Evolutionary conservation across 1,140 invertebrate genomes (phyloP).

Genomic region (Orchestia grillus): DNA sequence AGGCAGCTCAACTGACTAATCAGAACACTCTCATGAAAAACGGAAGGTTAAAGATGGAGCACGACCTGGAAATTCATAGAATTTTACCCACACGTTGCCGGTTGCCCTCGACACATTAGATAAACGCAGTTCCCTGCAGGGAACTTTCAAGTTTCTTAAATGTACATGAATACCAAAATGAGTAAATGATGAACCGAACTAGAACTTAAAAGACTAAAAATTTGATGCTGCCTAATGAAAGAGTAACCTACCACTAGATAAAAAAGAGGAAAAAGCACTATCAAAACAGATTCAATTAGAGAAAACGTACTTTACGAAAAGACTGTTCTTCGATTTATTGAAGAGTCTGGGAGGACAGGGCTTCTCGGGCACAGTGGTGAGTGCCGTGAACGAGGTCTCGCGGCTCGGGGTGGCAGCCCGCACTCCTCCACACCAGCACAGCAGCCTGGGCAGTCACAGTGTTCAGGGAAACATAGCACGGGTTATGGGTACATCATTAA

Average conservation of each 20-base stretch:
- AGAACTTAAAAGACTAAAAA: no score
- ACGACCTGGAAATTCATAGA: neutral
- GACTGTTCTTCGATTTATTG: conserved; percentile 62
- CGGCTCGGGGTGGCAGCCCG: conserved; percentile 58
- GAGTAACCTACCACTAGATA: neutral
- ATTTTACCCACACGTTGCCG: neutral
- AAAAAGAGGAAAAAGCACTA: neutral
- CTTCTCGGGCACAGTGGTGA: conserved; percentile 64
- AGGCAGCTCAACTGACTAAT: neutral
- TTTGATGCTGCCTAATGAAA: neutral
- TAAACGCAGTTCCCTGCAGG: neutral
- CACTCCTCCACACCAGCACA: conserved; percentile 63
- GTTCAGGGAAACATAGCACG: no score
- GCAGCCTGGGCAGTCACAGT: conserved; percentile 56
- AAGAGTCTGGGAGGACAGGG: conserved; percentile 62
- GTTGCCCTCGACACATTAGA: neutral
- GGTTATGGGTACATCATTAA: no score
- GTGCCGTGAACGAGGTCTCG: conserved; percentile 59
- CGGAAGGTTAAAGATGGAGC: neutral
- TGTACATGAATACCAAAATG: neutral
- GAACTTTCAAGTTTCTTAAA: neutral
- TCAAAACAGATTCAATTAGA: neutral
- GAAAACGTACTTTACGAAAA: conserved; percentile 60
- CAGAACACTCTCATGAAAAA: no score
- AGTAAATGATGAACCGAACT: neutral